Evolutionary conservation across 1,140 invertebrate genomes (phyloP).

Genomic region (Antheraea pernyi): DNA sequence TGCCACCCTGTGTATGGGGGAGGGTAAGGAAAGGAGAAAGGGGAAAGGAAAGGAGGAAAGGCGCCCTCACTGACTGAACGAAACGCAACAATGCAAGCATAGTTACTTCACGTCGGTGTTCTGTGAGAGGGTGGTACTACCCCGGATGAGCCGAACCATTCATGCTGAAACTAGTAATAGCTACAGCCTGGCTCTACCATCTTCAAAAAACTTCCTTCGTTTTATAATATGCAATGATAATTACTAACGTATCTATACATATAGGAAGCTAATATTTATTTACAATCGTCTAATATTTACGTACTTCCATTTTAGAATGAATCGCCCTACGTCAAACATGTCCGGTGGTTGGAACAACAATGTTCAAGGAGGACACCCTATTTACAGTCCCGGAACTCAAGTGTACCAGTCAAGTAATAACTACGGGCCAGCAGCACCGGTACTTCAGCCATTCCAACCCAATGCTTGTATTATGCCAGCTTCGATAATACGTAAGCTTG

Average conservation of each 20-base stretch:
- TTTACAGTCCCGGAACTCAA: not conserved
- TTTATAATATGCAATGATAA: not conserved
- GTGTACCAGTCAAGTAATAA: slow-evolving; percentile 14
- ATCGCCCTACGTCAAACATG: slow-evolving; percentile 17
- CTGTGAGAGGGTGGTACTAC: too few relatives aligned
- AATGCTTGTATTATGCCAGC: slow-evolving; percentile 32
- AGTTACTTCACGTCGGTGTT: too few relatives aligned
- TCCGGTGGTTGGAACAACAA: slow-evolving; percentile 11
- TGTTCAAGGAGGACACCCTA: slow-evolving; percentile 1
- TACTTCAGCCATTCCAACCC: slow-evolving; percentile 22
- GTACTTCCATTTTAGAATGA: slow-evolving; percentile 29
- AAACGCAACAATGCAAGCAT: too few relatives aligned
- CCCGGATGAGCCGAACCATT: too few relatives aligned
- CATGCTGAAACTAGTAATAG: too few relatives aligned
- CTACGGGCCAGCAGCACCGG: slow-evolving; percentile 15
- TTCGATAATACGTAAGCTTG: slow-evolving; percentile 23
- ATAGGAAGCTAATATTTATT: not conserved
- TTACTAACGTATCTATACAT: not conserved
- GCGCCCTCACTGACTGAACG: too few relatives aligned
- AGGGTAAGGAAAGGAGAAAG: too few relatives aligned
- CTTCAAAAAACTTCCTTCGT: too few relatives aligned
- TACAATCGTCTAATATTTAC: not conserved
- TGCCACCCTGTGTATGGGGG: too few relatives aligned
- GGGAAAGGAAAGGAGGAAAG: too few relatives aligned
- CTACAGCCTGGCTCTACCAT: too few relatives aligned